phyloP scores from a whole-genome alignment of 2,113 vertebrate genomes.

The Ornithorhynchus anatinus region DNA sequence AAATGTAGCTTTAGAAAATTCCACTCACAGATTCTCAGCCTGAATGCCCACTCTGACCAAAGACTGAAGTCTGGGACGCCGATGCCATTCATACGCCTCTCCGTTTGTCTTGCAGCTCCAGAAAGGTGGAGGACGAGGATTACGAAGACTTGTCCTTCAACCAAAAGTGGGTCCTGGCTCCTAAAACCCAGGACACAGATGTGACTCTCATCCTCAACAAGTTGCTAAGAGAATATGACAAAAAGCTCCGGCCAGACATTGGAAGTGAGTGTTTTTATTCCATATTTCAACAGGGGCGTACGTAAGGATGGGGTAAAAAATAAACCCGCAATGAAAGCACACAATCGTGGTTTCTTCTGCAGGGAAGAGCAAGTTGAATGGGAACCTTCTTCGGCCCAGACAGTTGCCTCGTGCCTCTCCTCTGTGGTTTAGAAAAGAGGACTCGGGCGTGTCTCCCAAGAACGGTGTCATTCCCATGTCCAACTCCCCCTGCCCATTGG shows the following conservation, averaged over 20 bases:
- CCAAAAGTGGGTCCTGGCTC: constrained; percentile 86
- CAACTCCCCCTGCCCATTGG: no score
- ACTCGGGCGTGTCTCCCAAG: no score
- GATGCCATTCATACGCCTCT: not conserved
- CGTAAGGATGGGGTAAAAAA: not conserved
- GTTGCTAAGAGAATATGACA: constrained; percentile 91
- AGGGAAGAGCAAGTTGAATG: no score
- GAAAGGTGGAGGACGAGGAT: constrained; percentile 82
- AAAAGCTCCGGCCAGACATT: constrained; percentile 93
- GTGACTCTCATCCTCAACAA: constrained; percentile 92
- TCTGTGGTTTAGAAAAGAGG: no score
- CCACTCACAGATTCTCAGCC: not conserved
- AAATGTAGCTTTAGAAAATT: not conserved
- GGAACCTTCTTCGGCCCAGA: no score
- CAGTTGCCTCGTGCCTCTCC: no score
- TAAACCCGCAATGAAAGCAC: not conserved
- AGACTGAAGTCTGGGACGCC: no score
- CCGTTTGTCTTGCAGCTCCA: constrained; percentile 70
- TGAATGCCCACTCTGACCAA: no score
- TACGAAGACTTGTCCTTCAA: constrained; percentile 87
- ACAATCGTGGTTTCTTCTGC: not conserved
- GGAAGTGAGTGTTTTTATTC: constrained; percentile 80
- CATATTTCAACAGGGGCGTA: not conserved
- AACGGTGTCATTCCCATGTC: no score
- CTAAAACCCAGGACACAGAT: constrained; percentile 86